Evolutionary conservation across 2,113 vertebrate species (phyloP).

Genomic region (Probosciger aterrimus): DNA sequence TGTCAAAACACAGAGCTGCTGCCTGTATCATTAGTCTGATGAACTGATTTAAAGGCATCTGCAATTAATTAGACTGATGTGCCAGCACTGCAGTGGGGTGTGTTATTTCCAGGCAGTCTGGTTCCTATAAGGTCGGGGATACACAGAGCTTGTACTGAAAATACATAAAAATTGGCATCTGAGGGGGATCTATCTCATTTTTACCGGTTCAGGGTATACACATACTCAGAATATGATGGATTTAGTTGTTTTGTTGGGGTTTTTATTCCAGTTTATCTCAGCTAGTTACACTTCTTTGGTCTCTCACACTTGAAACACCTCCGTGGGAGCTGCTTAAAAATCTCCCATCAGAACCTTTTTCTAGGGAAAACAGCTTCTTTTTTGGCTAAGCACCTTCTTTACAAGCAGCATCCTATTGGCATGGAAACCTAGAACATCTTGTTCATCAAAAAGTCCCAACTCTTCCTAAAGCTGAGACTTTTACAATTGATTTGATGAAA

Average conservation of each 20-base stretch:
- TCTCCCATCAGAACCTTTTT: background rate
- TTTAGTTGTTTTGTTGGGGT: background rate
- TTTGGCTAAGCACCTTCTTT: background rate
- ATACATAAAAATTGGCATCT: background rate
- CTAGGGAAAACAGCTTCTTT: background rate
- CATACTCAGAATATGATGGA: background rate
- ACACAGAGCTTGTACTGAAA: background rate
- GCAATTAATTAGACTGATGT: background rate
- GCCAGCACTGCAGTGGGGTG: background rate
- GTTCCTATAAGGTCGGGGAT: background rate
- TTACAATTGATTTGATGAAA: background rate
- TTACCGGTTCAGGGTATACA: background rate
- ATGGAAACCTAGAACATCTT: background rate
- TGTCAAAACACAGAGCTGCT: background rate
- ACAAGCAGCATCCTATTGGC: background rate
- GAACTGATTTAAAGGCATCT: background rate
- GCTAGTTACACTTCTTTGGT: background rate
- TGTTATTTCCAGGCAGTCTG: background rate
- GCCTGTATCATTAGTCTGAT: background rate
- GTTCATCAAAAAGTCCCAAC: background rate
- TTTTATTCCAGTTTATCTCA: background rate
- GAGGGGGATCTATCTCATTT: rapidly evolving
- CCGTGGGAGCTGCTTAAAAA: background rate
- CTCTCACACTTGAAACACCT: background rate
- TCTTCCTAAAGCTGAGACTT: background rate